Conservation (phyloP, 30 jellyfish, hydroid and myxozoan genomes). For the Catostylus mosaicus region DNA sequence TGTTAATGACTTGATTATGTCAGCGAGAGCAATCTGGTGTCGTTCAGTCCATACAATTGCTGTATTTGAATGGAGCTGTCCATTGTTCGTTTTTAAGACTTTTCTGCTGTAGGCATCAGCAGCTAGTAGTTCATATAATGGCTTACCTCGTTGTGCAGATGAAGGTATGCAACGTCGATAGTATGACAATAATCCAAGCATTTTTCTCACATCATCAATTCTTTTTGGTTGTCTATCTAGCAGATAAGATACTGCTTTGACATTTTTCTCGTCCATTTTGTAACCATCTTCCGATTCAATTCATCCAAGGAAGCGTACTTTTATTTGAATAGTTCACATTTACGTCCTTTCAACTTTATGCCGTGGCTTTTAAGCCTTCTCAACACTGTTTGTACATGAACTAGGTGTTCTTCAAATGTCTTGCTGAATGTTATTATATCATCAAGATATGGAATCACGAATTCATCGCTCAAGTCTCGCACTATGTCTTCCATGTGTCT, state of each 20-base stretch:
- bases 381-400: conserved; percentile 31
- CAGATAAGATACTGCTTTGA: conserved; percentile 2
- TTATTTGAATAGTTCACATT: conserved; percentile 10
- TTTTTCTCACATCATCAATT: conserved; percentile 31
- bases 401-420: conserved; percentile 4
- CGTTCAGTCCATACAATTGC: conserved; percentile 20
- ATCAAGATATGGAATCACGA: conserved; percentile 31
- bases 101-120: background rate
- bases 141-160: conserved; percentile 22
- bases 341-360: conserved; percentile 3
- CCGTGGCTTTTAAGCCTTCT: conserved; percentile 10
- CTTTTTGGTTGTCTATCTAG: conserved; percentile 5
- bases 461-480: conserved; percentile 7
- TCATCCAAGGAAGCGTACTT: conserved; percentile 7
- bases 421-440: conserved; percentile 10
- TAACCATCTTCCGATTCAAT: conserved; percentile 10
- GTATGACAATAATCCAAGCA: conserved; percentile 14
- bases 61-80: background rate
- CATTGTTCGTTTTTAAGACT: background rate
- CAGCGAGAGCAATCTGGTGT: conserved; percentile 8
- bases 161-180: conserved; percentile 13
- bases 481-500: conserved; percentile 18
- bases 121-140: conserved; percentile 24
- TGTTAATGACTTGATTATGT: conserved; percentile 1
- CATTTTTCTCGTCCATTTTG: conserved; percentile 18